Conservation (phyloP, 2,888 invertebrate species). For the Cylindroiulus punctatus region DNA sequence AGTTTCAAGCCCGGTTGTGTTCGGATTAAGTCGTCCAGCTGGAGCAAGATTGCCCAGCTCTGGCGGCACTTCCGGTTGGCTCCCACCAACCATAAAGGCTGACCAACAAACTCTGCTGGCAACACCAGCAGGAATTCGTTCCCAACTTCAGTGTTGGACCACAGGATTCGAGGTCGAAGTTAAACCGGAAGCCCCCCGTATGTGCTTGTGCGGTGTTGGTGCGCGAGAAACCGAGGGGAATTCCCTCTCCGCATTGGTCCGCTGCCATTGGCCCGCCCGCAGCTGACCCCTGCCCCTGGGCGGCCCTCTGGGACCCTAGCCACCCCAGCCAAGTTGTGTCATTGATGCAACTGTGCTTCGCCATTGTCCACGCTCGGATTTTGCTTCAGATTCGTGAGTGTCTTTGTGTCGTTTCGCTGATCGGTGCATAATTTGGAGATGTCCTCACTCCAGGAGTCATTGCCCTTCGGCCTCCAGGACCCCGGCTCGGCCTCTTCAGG, state of each 20-base stretch:
- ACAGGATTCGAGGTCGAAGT: not conserved
- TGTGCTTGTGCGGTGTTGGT: not conserved
- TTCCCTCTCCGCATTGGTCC: not conserved
- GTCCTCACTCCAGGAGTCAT: conserved; percentile 19
- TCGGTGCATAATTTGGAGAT: not conserved
- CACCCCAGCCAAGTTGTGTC: not conserved
- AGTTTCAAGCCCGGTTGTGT: too few relatives aligned
- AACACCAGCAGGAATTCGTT: not conserved
- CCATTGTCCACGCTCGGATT: too few relatives aligned
- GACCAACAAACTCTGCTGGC: too few relatives aligned
- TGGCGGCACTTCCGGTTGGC: not conserved
- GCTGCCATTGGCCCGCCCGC: not conserved
- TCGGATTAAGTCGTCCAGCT: too few relatives aligned
- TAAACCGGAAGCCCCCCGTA: not conserved
- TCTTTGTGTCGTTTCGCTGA: not conserved
- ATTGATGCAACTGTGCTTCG: too few relatives aligned
- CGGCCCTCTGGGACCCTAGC: not conserved
- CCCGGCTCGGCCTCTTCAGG: not conserved
- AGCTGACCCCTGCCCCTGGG: not conserved
- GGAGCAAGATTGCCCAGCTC: not conserved
- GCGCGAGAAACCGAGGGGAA: not conserved
- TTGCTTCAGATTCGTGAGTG: not conserved
- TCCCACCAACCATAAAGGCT: too few relatives aligned
- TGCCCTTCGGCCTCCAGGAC: conserved; percentile 12
- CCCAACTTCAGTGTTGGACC: not conserved